Conservation (phyloP, 2,797 vertebrate genomes). For the Sciurus carolinensis region DNA sequence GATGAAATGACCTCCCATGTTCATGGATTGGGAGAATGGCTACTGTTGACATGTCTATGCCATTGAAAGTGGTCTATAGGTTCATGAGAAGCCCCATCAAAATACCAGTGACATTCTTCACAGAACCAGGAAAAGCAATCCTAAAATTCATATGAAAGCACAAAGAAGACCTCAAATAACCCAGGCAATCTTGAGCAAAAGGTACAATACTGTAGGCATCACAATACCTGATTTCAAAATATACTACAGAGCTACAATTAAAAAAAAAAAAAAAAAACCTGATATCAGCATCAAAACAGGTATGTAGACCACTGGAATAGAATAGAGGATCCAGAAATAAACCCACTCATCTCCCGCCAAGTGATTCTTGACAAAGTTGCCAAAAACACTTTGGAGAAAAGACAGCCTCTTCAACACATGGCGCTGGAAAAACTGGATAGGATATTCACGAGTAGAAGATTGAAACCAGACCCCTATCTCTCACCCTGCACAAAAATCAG, state of each 20-base stretch:
- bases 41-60: background rate
- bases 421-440: background rate
- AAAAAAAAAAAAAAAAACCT: background rate
- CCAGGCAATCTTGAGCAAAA: background rate
- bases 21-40: background rate
- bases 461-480: background rate
- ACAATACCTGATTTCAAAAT: background rate
- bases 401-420: background rate
- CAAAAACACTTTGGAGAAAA: background rate
- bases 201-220: background rate
- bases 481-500: background rate
- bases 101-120: background rate
- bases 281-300: background rate
- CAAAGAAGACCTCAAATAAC: background rate
- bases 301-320: background rate
- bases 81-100: background rate
- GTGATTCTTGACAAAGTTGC: background rate
- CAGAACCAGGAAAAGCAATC: background rate
- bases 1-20: background rate
- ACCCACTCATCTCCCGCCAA: background rate
- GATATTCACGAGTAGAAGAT: background rate
- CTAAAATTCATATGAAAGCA: background rate
- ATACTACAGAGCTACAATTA: background rate
- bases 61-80: background rate
- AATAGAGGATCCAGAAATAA: background rate